phyloP scores from a whole-genome alignment of 2,888 invertebrate species.

The Osmoderma eremita region DNA sequence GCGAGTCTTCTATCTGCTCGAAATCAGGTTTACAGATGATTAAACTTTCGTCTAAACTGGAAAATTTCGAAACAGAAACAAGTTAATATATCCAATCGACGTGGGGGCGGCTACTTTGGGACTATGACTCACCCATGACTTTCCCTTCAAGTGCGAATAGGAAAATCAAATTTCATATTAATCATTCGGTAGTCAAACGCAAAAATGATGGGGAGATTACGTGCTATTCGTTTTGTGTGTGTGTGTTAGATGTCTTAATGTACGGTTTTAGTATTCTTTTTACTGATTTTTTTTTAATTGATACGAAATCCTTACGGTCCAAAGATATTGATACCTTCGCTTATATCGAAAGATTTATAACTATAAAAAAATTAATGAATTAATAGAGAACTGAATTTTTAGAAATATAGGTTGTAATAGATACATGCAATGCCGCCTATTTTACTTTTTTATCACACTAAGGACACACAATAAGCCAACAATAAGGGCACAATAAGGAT shows the following conservation, averaged over 20 bases:
- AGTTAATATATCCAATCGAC: neutral
- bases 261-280: too few species aligned
- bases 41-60: constrained; percentile 71
- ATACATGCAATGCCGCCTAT: too few species aligned
- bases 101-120: neutral
- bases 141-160: constrained; percentile 64
- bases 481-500: too few species aligned
- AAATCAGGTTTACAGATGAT: constrained; percentile 59
- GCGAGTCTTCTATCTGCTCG: constrained; percentile 32
- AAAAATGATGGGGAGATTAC: neutral
- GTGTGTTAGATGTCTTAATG: constrained; percentile 1
- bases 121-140: constrained; percentile 71
- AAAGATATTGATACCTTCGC: too few species aligned
- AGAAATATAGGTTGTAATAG: too few species aligned
- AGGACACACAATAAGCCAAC: too few species aligned
- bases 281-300: too few species aligned
- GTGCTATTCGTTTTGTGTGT: constrained; percentile 5
- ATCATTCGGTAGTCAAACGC: constrained; percentile 1
- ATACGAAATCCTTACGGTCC: too few species aligned
- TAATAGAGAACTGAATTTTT: too few species aligned
- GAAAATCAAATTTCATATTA: constrained; percentile 37
- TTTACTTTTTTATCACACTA: too few species aligned
- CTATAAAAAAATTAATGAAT: too few species aligned
- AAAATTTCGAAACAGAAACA: constrained; percentile 26
- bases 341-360: too few species aligned